Percentiles rank a stretch among this genome's conserved stretches.
Evolutionary conservation across 2,888 invertebrate genomes (phyloP).

Genomic region (Bursaphelenchus okinawaensis): DNA sequence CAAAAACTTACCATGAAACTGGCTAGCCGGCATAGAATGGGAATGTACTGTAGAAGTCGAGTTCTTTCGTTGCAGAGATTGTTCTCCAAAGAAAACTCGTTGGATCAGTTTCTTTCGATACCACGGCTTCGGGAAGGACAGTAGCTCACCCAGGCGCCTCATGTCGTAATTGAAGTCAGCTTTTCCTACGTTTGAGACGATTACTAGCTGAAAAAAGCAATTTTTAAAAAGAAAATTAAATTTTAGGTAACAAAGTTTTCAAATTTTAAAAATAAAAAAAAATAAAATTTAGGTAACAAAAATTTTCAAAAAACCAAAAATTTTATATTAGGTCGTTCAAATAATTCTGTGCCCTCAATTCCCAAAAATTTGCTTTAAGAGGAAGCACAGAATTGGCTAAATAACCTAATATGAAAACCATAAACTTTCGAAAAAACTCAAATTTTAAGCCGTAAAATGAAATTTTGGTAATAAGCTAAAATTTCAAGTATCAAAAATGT

Average conservation of each 20-base stretch:
- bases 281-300: conserved; percentile 16
- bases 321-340: no score
- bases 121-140: conserved; percentile 98
- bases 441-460: no score
- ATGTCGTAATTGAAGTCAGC: conserved; percentile 91
- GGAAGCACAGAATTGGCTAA: no score
- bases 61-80: conserved; percentile 17
- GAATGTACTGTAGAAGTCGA: conserved; percentile 12
- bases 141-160: conserved; percentile 88
- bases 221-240: not conserved
- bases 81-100: conserved; percentile 82
- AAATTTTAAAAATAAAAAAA: conserved; percentile 15
- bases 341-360: no score
- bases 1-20: not conserved
- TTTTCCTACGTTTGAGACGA: conserved; percentile 51
- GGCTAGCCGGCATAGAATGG: not conserved
- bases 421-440: no score
- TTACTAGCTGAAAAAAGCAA: conserved; percentile 31
- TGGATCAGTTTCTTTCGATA: conserved; percentile 71
- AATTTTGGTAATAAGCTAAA: no score
- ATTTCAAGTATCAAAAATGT: no score
- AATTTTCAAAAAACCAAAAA: no score
- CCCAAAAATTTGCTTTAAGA: no score
- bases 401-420: no score
- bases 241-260: not conserved